Base-by-base conservation (phyloP, 2,888 invertebrate species). In the Prosapia bicincta region DNA sequence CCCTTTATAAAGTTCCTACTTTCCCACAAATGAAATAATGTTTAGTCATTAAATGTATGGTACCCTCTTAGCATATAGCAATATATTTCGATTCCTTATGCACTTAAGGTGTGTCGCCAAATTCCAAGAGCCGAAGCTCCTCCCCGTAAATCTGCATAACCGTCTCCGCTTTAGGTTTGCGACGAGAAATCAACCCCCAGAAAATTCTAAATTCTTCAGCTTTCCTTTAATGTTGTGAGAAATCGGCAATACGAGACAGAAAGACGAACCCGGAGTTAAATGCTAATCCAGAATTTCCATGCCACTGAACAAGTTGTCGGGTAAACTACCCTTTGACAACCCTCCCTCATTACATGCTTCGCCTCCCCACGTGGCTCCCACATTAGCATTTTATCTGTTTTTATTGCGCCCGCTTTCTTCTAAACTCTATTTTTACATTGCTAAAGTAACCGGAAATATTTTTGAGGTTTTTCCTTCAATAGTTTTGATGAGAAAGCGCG, bases 231-330 rank as follows among this genome's bases (percentile, higher is more conserved):
- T 54, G 54, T 54, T 54, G 54, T 54, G 54, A 54, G 54, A 54
- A 54, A 54, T 54, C 20, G 54, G 54, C 54, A 54, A 54, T 54
- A 20, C 54, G 54, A n/a, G 20, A 20, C n/a, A 3, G 54, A 20
- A n/a, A 20, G 6, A 20, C 5, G 20, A 54, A 5, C 3, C 2
- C 20, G 3, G 20, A 54, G 54, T 20, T 54, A 20, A 54, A 54
- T 54, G 54, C 54, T 54, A 54, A 54, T 54, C 54, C 54, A 54
- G 54, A 54, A 54, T 54, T 54, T 54, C 54, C 54, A 54, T 54
- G 54, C 54, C 54, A 54, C 20, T 54, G 54, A 54, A 54, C 54
- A 54, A 54, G 54, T 54, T 54, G 54, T 54, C 54, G 54, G 54
- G 3, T 54, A 54, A 54, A 54, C 54, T 54, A 54, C 54, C n/a